Conservation (phyloP, 2,113 vertebrate species). For the Ptyas mucosa region DNA sequence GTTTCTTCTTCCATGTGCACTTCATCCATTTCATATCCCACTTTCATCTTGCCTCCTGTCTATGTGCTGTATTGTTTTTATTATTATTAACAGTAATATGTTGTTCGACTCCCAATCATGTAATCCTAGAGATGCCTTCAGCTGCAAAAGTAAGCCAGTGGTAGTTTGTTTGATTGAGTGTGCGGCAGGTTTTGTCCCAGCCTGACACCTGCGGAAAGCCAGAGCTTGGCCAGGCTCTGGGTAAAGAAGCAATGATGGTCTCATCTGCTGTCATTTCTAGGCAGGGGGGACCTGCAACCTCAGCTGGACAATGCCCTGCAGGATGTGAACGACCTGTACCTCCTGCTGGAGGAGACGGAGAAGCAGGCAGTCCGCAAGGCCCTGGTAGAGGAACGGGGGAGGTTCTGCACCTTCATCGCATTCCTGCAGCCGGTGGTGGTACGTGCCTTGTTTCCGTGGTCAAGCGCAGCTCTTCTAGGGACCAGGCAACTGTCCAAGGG, state of each 20-base stretch:
- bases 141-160: background rate
- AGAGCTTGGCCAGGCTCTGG: background rate
- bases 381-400: constrained; percentile 89
- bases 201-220: background rate
- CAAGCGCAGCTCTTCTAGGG: background rate
- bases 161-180: background rate
- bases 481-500: background rate
- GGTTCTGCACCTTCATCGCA: constrained; percentile 92
- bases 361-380: constrained; percentile 95
- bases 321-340: constrained; percentile 94
- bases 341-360: constrained; percentile 96
- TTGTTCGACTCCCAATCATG: background rate
- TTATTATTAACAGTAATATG: background rate
- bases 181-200: rapidly evolving
- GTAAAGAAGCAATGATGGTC: rapidly evolving
- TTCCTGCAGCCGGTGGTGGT: constrained; percentile 96
- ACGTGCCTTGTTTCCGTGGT: constrained; percentile 41
- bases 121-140: background rate
- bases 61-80: background rate
- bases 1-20: background rate
- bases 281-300: constrained; percentile 92
- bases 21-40: background rate
- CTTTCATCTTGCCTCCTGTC: background rate
- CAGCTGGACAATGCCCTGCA: constrained; percentile 96
- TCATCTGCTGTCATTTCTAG: constrained; percentile 59